Evolutionary conservation across 2,113 vertebrate genomes (phyloP).

Genomic region (Mesitornis unicolor): DNA sequence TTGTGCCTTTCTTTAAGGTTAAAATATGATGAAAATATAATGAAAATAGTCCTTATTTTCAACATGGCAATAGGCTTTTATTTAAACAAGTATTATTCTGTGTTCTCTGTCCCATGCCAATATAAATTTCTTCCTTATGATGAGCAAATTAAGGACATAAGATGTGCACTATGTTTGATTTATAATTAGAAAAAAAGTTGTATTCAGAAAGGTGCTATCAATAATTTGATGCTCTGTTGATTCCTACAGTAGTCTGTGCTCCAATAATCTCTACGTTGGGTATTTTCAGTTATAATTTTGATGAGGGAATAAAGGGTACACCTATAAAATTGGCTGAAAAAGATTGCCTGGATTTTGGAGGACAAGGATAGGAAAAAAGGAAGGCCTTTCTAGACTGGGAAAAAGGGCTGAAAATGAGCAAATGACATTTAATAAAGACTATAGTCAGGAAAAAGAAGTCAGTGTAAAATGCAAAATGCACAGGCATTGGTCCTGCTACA

Average conservation of each 20-base stretch:
- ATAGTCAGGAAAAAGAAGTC: neutral
- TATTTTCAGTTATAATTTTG: neutral
- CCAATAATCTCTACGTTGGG: rapidly evolving
- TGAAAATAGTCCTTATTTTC: neutral
- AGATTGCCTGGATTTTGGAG: neutral
- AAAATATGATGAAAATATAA: neutral
- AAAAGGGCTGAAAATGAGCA: neutral
- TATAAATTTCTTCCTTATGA: neutral
- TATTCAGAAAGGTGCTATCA: neutral
- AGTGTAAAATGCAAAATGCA: neutral
- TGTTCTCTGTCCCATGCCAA: neutral
- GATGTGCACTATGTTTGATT: neutral
- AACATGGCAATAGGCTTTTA: neutral
- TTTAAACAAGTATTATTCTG: neutral
- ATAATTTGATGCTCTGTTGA: neutral
- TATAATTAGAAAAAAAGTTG: neutral
- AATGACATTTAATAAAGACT: neutral
- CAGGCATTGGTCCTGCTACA: neutral
- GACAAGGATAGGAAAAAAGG: neutral
- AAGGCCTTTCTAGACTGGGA: neutral
- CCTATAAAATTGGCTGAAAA: neutral
- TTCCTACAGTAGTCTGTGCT: neutral
- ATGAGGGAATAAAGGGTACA: rapidly evolving
- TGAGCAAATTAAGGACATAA: neutral
- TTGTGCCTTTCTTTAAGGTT: neutral